These are phyloP conservation scores for Caenorhabditis sp. DNA, from an alignment of 2,888 invertebrate genomes.

Conservation along the genomic window DNA sequence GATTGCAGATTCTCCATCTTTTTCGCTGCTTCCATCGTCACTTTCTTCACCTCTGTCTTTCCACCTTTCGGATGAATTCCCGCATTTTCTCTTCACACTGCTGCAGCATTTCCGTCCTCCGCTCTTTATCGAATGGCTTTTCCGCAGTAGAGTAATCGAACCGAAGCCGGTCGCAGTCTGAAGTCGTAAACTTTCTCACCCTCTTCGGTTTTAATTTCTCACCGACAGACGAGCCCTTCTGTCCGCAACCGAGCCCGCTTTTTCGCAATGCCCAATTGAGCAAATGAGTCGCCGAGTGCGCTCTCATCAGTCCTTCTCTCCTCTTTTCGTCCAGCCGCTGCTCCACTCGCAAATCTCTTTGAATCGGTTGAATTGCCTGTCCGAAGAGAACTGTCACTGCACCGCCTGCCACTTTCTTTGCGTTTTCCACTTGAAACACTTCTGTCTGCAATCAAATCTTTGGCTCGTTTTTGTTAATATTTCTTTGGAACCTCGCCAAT, in stretches of 20 bases:
- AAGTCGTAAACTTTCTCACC: neutral
- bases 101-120: constrained; percentile 15
- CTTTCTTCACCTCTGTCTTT: constrained; percentile 2
- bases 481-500: neutral
- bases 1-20: constrained; percentile 34
- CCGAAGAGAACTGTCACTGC: constrained; percentile 37
- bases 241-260: constrained; percentile 42
- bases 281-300: constrained; percentile 63
- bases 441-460: constrained; percentile 43
- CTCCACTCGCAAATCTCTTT: constrained; percentile 12
- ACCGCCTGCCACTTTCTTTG: constrained; percentile 24
- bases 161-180: constrained; percentile 42
- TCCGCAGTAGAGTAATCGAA: constrained; percentile 40
- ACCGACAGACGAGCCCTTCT: constrained; percentile 60
- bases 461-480: neutral
- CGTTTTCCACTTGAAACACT: constrained; percentile 42
- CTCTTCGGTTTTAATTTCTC: constrained; percentile 1
- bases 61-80: constrained; percentile 21
- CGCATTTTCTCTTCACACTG: constrained; percentile 18
- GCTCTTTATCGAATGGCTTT: constrained; percentile 7
- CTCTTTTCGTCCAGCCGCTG: constrained; percentile 34
- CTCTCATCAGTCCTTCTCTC: constrained; percentile 57
- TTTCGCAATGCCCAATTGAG: constrained; percentile 58
- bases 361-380: constrained; percentile 9
- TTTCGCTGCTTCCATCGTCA: constrained; percentile 19